A percentile compares a stretch with the other conserved stretches of the same genome.
These are phyloP conservation scores for Myopa tessellatipennis DNA, from an alignment of 2,888 invertebrate species.

Conservation along the genomic window DNA sequence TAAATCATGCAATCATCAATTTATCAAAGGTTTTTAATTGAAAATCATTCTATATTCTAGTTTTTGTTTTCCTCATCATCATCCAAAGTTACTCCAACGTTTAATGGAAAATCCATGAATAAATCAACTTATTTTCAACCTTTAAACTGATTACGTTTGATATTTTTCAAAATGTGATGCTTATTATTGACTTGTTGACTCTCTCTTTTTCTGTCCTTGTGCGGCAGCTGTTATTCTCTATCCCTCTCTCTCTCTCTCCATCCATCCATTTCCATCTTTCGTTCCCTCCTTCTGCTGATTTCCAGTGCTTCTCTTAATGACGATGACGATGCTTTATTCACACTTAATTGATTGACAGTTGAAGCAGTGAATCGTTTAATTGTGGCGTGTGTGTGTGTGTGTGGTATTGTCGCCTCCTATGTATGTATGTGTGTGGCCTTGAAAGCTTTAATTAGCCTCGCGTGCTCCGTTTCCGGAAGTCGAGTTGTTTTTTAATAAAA, in stretches of 20 bases:
- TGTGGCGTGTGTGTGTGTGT: not conserved
- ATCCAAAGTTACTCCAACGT: no score
- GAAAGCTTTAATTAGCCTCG: no score
- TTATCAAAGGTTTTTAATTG: no score
- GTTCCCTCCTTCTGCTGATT: not conserved
- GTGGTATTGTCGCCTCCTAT: not conserved
- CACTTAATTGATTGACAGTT: constrained; percentile 44
- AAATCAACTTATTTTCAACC: constrained; percentile 7
- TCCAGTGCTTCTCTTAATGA: not conserved
- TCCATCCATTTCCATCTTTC: no score
- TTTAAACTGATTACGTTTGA: constrained; percentile 29
- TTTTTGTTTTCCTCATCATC: not conserved
- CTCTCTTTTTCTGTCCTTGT: not conserved
- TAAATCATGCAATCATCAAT: no score
- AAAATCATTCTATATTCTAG: not conserved
- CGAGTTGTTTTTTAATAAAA: no score
- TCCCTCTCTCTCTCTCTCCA: no score
- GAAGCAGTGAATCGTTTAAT: no score
- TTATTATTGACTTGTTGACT: not conserved
- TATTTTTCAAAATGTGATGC: not conserved
- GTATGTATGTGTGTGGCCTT: not conserved
- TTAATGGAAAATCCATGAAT: not conserved
- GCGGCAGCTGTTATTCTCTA: not conserved
- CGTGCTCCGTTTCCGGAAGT: no score
- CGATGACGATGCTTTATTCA: constrained; percentile 29